Evolutionary conservation across 2,113 vertebrate genomes (phyloP).

Genomic region (Apistogramma diplotaenia): DNA sequence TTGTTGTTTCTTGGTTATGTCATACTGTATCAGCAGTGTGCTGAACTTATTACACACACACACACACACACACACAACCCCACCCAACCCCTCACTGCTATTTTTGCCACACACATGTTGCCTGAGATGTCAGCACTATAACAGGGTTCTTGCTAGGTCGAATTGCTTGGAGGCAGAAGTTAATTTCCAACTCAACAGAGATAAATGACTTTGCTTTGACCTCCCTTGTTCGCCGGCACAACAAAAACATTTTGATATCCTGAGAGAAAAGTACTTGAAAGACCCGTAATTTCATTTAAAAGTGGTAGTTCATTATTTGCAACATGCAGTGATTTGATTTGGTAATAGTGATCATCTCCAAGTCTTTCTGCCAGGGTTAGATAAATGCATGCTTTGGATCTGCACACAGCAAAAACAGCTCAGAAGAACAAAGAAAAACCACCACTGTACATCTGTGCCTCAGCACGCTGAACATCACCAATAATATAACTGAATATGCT

Average conservation of each 20-base stretch:
- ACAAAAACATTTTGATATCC: slow-evolving; percentile 51
- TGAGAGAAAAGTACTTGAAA: not conserved
- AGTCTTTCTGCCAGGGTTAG: not conserved
- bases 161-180: slow-evolving; percentile 62
- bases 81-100: slow-evolving; percentile 31
- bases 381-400: not conserved
- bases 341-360: not conserved
- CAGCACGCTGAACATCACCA: too few species aligned
- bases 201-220: slow-evolving; percentile 67
- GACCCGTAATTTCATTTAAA: slow-evolving; percentile 41
- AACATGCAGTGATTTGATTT: slow-evolving; percentile 22
- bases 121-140: slow-evolving; percentile 52
- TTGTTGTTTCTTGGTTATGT: slow-evolving; percentile 16
- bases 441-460: not conserved
- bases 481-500: not conserved
- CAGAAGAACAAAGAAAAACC: not conserved
- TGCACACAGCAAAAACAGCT: not conserved
- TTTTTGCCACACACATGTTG: slow-evolving; percentile 53
- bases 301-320: not conserved
- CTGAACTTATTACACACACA: slow-evolving; percentile 4
- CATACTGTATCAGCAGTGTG: slow-evolving; percentile 38
- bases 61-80: too few species aligned
- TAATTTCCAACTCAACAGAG: slow-evolving; percentile 70
- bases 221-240: slow-evolving; percentile 45
- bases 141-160: slow-evolving; percentile 47